These are phyloP conservation scores for Trilocha varians DNA, from an alignment of 2,888 invertebrate species.

Conservation along the genomic window DNA sequence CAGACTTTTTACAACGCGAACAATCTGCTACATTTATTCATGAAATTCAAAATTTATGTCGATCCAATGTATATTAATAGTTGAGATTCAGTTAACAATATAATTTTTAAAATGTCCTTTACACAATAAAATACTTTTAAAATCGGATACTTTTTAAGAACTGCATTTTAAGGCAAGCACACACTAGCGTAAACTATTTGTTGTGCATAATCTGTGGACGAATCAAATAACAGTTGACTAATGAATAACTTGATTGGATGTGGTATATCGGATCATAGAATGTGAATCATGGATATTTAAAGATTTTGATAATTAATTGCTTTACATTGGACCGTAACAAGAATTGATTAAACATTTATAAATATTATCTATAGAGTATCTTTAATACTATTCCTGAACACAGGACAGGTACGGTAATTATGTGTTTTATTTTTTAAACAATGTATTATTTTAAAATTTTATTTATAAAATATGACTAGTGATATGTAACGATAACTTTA, in stretches of 20 bases:
- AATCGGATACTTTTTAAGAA: no score
- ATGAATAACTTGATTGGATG: no score
- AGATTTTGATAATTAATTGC: not conserved
- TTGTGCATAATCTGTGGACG: no score
- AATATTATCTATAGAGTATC: not conserved
- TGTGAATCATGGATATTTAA: no score
- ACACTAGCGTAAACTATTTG: no score
- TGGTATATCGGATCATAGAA: no score
- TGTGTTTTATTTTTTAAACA: slow-evolving; percentile 34
- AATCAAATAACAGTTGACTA: no score
- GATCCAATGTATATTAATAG: not conserved
- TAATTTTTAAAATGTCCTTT: no score
- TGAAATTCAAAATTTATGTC: slow-evolving; percentile 1
- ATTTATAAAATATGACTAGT: slow-evolving; percentile 64
- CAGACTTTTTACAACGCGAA: slow-evolving; percentile 48
- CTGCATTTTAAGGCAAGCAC: no score
- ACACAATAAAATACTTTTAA: no score
- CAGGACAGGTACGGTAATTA: slow-evolving; percentile 68
- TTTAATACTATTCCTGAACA: slow-evolving; percentile 62
- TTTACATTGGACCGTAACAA: not conserved
- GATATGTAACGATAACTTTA: slow-evolving; percentile 69
- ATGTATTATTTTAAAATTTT: slow-evolving; percentile 27
- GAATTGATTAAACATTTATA: not conserved
- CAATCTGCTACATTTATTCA: slow-evolving; percentile 4
- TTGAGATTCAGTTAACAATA: slow-evolving; percentile 5